Percentiles rank a stretch among this genome's conserved stretches.
Conservation (phyloP, 2,888 invertebrate species). For the Sympetrum striolatum region DNA sequence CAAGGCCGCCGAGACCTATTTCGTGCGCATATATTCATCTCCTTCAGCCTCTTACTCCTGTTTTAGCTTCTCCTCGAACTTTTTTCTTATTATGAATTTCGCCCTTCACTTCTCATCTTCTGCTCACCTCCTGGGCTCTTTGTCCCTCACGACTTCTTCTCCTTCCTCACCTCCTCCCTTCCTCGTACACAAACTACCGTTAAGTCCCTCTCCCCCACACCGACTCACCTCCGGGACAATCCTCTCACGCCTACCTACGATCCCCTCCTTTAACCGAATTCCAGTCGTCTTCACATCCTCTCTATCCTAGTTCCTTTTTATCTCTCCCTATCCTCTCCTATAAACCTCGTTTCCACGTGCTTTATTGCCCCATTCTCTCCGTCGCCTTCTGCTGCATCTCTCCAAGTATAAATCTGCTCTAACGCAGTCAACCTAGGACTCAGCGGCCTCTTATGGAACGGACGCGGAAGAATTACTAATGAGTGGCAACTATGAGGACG, state of each 20-base stretch:
- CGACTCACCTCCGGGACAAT: neutral
- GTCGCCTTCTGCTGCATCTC: neutral
- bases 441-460: too few species aligned
- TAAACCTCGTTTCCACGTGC: neutral
- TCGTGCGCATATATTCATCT: neutral
- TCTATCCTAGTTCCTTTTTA: neutral
- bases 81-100: conserved; percentile 17
- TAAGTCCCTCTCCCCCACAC: neutral
- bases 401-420: neutral
- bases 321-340: neutral
- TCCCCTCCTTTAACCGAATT: neutral
- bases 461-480: too few species aligned
- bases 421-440: neutral
- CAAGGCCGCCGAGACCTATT: neutral
- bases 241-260: neutral
- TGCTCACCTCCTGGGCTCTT: neutral
- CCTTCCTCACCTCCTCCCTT: neutral
- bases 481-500: too few species aligned
- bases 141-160: conserved; percentile 2
- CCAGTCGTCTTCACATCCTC: neutral
- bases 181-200: conserved; percentile 43
- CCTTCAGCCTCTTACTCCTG: neutral
- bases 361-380: neutral
- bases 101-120: neutral
- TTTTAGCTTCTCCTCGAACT: neutral